These are phyloP conservation scores for Diglossa cyanea DNA, from an alignment of 2,797 vertebrate genomes.

Conservation along the genomic window DNA sequence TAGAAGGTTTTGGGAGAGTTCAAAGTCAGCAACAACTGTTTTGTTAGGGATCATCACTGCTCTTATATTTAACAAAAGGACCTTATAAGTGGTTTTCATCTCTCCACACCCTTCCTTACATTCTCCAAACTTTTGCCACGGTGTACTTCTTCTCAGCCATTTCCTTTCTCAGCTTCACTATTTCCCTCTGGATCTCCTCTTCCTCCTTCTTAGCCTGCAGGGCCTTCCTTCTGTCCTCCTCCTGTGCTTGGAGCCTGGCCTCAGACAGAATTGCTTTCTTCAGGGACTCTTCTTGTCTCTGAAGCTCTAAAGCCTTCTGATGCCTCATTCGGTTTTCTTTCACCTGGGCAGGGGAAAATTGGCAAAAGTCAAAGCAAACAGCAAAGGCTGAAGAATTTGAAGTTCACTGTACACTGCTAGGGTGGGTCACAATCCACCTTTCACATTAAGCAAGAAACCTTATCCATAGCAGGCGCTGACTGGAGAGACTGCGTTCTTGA, in stretches of 20 bases:
- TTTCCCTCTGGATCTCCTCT: conserved; percentile 85
- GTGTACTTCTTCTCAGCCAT: conserved; percentile 80
- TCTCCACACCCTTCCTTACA: conserved; percentile 68
- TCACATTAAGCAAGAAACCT: not conserved
- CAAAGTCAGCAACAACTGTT: not conserved
- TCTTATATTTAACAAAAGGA: not conserved
- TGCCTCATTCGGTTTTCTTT: conserved; percentile 83
- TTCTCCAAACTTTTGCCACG: conserved; percentile 76
- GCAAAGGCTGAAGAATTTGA: not conserved
- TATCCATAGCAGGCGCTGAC: not conserved
- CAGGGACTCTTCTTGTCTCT: conserved; percentile 74
- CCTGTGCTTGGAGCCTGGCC: conserved; percentile 75
- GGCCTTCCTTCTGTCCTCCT: conserved; percentile 77
- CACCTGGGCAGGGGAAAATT: conserved; percentile 75
- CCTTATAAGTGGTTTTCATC: not conserved
- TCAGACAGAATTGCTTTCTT: conserved; percentile 76
- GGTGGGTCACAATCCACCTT: not conserved
- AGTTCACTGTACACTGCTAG: not conserved
- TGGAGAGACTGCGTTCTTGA: not conserved
- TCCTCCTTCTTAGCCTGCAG: conserved; percentile 81
- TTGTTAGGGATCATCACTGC: not conserved
- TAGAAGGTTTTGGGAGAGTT: not conserved
- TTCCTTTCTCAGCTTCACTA: conserved; percentile 85
- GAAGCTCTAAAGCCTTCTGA: conserved; percentile 79
- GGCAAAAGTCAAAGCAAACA: not conserved